Evolutionary conservation across 2,797 vertebrate species (phyloP).

Genomic region (Coregonus sp.): DNA sequence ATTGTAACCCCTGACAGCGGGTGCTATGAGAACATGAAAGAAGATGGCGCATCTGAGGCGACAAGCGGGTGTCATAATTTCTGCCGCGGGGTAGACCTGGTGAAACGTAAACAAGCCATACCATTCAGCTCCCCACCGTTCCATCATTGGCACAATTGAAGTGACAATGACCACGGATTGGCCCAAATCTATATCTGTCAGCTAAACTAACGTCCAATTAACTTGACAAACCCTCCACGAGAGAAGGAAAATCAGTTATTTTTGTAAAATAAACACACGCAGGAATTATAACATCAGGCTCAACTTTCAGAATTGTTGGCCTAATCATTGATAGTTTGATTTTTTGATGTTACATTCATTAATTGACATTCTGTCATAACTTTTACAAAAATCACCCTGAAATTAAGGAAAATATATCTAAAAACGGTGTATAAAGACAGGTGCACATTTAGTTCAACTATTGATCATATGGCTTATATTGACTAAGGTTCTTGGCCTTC

Average conservation of each 20-base stretch:
- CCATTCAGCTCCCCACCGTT: constrained; percentile 24
- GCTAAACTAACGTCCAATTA: constrained; percentile 44
- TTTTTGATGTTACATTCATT: not conserved
- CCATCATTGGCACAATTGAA: constrained; percentile 38
- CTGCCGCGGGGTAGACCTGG: constrained; percentile 7
- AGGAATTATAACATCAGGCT: not conserved
- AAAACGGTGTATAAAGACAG: not conserved
- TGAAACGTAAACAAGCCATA: constrained; percentile 33
- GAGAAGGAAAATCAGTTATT: not conserved
- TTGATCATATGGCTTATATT: not conserved
- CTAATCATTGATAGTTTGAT: not conserved
- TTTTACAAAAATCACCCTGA: not conserved
- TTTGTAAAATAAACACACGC: not conserved
- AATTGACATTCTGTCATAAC: not conserved
- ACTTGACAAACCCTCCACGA: constrained; percentile 18
- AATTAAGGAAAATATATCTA: not conserved
- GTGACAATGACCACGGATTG: constrained; percentile 30
- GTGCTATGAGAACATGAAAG: not conserved
- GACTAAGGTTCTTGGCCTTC: no score
- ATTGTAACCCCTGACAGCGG: not conserved
- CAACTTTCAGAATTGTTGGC: not conserved
- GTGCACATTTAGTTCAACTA: not conserved
- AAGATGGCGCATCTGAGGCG: constrained; percentile 5
- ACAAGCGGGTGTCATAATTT: constrained; percentile 12
- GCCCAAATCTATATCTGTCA: constrained; percentile 39